Evolutionary conservation across 2,888 invertebrate species (phyloP).

Genomic region (Drosophila engyochracea): DNA sequence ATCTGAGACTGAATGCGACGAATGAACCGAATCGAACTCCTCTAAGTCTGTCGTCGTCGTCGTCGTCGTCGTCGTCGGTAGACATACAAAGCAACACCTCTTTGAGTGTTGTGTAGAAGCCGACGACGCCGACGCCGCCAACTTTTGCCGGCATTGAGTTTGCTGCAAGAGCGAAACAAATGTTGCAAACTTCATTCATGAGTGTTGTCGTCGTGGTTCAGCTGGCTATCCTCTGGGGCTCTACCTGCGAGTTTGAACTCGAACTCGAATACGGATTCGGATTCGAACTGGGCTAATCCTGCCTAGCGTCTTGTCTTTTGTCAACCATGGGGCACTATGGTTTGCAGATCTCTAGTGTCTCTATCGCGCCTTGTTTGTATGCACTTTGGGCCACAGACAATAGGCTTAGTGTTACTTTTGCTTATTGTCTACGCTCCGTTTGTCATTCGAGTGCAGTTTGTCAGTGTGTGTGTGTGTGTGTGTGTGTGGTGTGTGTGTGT

Average conservation of each 20-base stretch:
- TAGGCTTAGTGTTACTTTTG: constrained; percentile 82
- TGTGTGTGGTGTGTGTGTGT: not conserved
- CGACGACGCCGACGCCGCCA: constrained; percentile 45
- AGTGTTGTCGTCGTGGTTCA: constrained; percentile 28
- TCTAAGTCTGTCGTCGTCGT: constrained; percentile 34
- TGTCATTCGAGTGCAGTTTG: constrained; percentile 69
- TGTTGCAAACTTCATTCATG: constrained; percentile 51
- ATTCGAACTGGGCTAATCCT: constrained; percentile 65
- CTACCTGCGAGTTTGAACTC: constrained; percentile 50
- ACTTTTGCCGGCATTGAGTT: constrained; percentile 13
- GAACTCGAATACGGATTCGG: constrained; percentile 22
- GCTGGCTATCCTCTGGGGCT: constrained; percentile 23
- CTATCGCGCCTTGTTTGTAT: constrained; percentile 70
- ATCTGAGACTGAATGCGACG: constrained; percentile 21
- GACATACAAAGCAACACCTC: constrained; percentile 73
- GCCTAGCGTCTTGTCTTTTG: constrained; percentile 69
- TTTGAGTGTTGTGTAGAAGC: constrained; percentile 60
- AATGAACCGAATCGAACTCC: constrained; percentile 46
- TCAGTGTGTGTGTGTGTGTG: constrained; percentile 1
- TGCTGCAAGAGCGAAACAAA: constrained; percentile 31
- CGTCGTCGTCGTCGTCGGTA: constrained; percentile 14
- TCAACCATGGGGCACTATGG: constrained; percentile 57
- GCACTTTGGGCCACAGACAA: constrained; percentile 77
- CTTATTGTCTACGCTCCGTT: constrained; percentile 80
- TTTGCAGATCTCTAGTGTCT: constrained; percentile 48